A percentile compares a stretch with the other conserved stretches of the same genome.
phyloP scores from a whole-genome alignment of 2,797 vertebrate genomes.

The Bovichtus variegatus region DNA sequence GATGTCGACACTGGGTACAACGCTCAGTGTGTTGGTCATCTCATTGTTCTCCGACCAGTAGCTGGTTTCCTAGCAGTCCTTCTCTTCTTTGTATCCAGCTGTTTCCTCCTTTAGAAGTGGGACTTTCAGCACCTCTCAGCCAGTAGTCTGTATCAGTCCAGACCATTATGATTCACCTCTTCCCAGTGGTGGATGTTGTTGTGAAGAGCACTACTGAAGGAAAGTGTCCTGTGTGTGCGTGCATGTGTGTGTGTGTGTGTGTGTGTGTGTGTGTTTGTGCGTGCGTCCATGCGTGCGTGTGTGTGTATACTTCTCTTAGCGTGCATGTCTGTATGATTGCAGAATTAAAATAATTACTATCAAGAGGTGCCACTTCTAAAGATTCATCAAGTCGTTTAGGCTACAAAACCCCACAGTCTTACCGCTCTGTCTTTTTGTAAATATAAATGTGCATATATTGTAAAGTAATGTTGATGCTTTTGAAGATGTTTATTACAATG shows the following conservation, averaged over 20 bases:
- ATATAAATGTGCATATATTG: slow-evolving; percentile 67
- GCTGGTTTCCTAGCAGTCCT: slow-evolving; percentile 74
- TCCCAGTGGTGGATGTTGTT: slow-evolving; percentile 74
- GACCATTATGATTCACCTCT: slow-evolving; percentile 56
- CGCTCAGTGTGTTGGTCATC: slow-evolving; percentile 47
- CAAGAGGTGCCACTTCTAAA: slow-evolving; percentile 78
- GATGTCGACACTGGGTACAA: slow-evolving; percentile 15
- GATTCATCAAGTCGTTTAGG: slow-evolving; percentile 56
- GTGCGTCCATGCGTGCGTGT: slow-evolving; percentile 11
- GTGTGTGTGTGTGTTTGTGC: background rate
- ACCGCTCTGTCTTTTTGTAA: slow-evolving; percentile 71
- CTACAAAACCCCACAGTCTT: slow-evolving; percentile 58
- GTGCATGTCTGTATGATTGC: slow-evolving; percentile 58
- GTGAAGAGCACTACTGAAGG: slow-evolving; percentile 69
- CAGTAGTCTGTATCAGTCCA: slow-evolving; percentile 66
- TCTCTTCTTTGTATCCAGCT: slow-evolving; percentile 83
- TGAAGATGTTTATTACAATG: slow-evolving; percentile 62
- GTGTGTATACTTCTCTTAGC: slow-evolving; percentile 25
- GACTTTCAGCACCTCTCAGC: slow-evolving; percentile 77
- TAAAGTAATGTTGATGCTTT: slow-evolving; percentile 69
- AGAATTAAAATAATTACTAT: slow-evolving; percentile 57
- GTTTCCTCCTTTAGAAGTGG: slow-evolving; percentile 81
- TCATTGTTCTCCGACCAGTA: slow-evolving; percentile 76
- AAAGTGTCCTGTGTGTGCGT: slow-evolving; percentile 75
- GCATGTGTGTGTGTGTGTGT: slow-evolving; percentile 40